Base-by-base conservation (phyloP, 1,140 invertebrate genomes). In the Lerema accius region DNA sequence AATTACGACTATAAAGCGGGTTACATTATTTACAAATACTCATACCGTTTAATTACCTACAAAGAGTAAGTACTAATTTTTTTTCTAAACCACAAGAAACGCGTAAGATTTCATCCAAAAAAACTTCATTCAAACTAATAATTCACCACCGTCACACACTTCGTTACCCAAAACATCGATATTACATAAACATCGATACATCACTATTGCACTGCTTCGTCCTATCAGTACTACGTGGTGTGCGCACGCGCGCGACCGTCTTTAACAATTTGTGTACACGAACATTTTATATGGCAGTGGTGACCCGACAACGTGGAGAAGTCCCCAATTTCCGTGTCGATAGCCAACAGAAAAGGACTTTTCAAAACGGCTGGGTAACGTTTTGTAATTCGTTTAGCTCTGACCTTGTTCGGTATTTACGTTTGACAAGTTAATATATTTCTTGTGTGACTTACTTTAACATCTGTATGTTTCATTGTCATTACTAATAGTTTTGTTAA, bases 221-320 rank as follows among this genome's bases (percentile, higher is more conserved):
- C 72, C 62, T 71, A 71, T 61, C 83, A 89, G 86, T 89, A 68
- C 68, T 78, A 79, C 80, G 76, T 76, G 73, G 68, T 65, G 50
- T 66, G 80, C 86, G 84, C 86, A 73, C 82, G 86, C 84, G 84
- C 80, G 77, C 84, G 76, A 82, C 65, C 82, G 84, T 80, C 72
- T 78, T 60, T 60, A 48, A 51, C 69, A 69, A 66, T 69, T 53
- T 26, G 64, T 71, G 63, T 72, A 71, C 60, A 69, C 49, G 50
- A 75, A 73, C 72, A 77, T 76, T 84, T 83, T 89, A 86, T 86
- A 89, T 89, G 86, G 84, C 86, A 87, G 80, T 89, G 76, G 78
- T 82, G 80, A 85, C 69, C 63, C 78, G 78, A 66, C 77, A 68
- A 62, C 81, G 83, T 86, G 73, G 76, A 78, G 81, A 82, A 63